These are phyloP conservation scores for Promerops cafer DNA, from an alignment of 2,113 vertebrate species.

Conservation along the genomic window DNA sequence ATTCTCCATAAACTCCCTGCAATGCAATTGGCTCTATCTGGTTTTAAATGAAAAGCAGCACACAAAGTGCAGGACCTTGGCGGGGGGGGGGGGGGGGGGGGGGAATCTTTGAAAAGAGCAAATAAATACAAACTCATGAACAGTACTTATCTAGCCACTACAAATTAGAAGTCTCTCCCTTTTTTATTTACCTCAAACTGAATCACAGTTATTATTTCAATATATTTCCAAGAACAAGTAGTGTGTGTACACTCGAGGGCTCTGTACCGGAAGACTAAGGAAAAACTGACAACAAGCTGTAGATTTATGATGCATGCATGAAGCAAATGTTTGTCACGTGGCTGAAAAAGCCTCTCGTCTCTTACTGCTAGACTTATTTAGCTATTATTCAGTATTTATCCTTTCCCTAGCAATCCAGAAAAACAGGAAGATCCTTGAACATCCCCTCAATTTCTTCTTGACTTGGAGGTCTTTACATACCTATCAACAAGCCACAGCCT, in stretches of 20 bases:
- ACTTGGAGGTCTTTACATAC: not conserved
- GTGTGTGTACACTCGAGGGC: not conserved
- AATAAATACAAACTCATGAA: not conserved
- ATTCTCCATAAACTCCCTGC: not conserved
- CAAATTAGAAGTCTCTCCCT: not conserved
- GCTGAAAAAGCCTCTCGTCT: not conserved
- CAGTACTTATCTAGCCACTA: not conserved
- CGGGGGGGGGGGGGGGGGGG: fast-evolving
- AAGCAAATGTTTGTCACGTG: not conserved
- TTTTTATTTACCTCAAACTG: not conserved
- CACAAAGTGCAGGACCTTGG: not conserved
- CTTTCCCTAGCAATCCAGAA: not conserved
- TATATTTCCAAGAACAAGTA: not conserved
- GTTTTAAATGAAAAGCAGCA: not conserved
- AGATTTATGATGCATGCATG: not conserved
- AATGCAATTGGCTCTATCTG: not conserved
- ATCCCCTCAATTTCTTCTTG: not conserved
- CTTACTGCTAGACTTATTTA: not conserved
- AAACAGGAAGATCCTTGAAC: not conserved
- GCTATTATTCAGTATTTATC: not conserved
- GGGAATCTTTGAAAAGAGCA: not conserved
- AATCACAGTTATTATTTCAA: not conserved
- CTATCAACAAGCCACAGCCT: not conserved
- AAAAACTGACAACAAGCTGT: not conserved
- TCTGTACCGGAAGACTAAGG: not conserved